Conservation (phyloP, 2,797 vertebrate genomes). For the Liparis tanakae region DNA sequence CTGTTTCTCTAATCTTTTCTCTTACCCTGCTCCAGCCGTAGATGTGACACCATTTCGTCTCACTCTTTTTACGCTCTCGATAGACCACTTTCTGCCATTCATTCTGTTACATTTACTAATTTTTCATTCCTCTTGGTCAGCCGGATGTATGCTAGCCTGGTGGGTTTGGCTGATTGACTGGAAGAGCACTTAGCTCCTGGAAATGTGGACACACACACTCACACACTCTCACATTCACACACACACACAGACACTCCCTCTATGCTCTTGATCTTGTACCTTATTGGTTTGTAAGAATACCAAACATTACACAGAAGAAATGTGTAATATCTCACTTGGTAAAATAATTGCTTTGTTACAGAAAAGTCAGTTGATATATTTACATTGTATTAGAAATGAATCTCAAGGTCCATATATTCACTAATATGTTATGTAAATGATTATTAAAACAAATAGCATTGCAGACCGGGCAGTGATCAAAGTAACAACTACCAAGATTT, state of each 20-base stretch:
- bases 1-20: not conserved
- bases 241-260: not conserved
- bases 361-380: no score
- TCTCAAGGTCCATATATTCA: not conserved
- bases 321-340: slow-evolving; percentile 7
- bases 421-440: not conserved
- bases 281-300: slow-evolving; percentile 40
- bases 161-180: slow-evolving; percentile 58
- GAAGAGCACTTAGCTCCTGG: slow-evolving; percentile 69
- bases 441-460: not conserved
- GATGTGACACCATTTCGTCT: slow-evolving; percentile 1
- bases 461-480: not conserved
- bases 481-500: not conserved
- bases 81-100: not conserved
- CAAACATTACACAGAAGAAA: slow-evolving; percentile 18
- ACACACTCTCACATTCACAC: slow-evolving; percentile 12
- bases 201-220: slow-evolving; percentile 13
- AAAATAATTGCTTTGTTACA: slow-evolving; percentile 2
- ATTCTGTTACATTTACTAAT: slow-evolving; percentile 17
- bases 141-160: slow-evolving; percentile 39
- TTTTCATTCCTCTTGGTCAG: slow-evolving; percentile 42
- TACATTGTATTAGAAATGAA: no score
- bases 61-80: not conserved
- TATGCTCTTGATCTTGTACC: slow-evolving; percentile 10
- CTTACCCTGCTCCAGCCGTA: not conserved